Base-by-base conservation (phyloP, 2,888 invertebrate genomes). In the Synergus japonicus region DNA sequence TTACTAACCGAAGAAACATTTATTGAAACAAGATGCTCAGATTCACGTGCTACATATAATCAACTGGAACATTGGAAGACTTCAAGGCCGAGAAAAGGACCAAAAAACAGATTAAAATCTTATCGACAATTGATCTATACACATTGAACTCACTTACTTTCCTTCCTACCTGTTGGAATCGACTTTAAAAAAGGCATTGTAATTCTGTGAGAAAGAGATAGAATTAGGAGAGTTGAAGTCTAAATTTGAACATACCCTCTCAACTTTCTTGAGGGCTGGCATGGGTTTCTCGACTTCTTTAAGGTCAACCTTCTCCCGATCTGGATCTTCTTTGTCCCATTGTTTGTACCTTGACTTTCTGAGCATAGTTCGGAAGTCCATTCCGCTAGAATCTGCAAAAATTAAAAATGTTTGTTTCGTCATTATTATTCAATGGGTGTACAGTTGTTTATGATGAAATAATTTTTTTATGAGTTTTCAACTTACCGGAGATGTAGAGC, bases 301-400 rank as follows among this genome's bases (percentile, higher is more conserved):
- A 81, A 99, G 95, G 88, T 98, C 97, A 86, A 97, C 97, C 96
- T 97, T 98, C 92, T 98, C 97, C 54, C 97, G 97, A 88, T 98
- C 98, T 77, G 96, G 96, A 87, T 98, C 97, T 86, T 98, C 96
- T 92, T 96, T 95, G 82, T 95, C 97, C 98, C 98, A 98, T 94
- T 97, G 97, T 89, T 97, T 96, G 92, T 98, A 98, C 93, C 97
- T 97, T 90, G 98, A 96, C 94, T 98, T 98, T 93, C 98, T 98
- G 88, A 99, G 94, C 97, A 99, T 97, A 83, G 98, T 96, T 93
- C 99, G 96, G 96, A 99, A 99, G 93, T 99, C 99, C 96, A 99
- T 97, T 86, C 98, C 98, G 93, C 98, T 98, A 84, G 98, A 96
- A 94, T 98, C 99, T 97, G 84, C 18, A 85, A 77, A 81, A 77